Evolutionary conservation across 1,140 invertebrate genomes (phyloP).

Genomic region (Micrasema longulum): DNA sequence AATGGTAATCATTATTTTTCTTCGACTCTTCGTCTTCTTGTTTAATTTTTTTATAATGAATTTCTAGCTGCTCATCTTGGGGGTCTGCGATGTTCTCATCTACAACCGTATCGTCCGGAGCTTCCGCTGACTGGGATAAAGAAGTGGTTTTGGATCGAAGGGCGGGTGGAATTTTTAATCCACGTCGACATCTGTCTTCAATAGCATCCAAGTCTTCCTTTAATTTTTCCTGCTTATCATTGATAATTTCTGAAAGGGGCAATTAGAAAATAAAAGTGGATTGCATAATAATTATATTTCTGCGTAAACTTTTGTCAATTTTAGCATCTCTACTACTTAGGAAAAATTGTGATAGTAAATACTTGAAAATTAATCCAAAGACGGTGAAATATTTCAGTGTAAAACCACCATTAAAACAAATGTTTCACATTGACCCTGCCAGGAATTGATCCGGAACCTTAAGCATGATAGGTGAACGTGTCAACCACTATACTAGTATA

Average conservation of each 20-base stretch:
- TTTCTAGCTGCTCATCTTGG: neutral
- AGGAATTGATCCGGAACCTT: too few species aligned
- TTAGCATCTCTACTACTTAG: too few species aligned
- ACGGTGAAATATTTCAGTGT: too few species aligned
- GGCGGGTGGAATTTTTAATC: slow-evolving; percentile 44
- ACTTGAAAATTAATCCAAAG: too few species aligned
- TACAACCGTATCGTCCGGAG: neutral
- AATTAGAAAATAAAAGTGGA: too few species aligned
- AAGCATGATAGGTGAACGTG: too few species aligned
- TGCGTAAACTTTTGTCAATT: too few species aligned
- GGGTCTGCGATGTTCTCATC: neutral
- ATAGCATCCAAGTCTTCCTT: slow-evolving; percentile 62
- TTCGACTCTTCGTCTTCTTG: slow-evolving; percentile 8
- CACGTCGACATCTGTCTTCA: slow-evolving; percentile 60
- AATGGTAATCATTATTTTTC: slow-evolving; percentile 10
- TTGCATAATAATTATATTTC: too few species aligned
- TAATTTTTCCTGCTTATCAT: slow-evolving; percentile 61
- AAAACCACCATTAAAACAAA: too few species aligned
- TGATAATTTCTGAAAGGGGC: slow-evolving; percentile 63
- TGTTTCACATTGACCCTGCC: too few species aligned
- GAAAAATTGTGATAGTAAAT: too few species aligned
- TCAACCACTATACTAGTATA: too few species aligned
- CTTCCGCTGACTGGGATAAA: slow-evolving; percentile 17
- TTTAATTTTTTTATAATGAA: slow-evolving; percentile 25
- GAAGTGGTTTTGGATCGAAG: slow-evolving; percentile 29